Base-by-base conservation (phyloP, 1,140 invertebrate genomes). In the Magallana gigas region DNA sequence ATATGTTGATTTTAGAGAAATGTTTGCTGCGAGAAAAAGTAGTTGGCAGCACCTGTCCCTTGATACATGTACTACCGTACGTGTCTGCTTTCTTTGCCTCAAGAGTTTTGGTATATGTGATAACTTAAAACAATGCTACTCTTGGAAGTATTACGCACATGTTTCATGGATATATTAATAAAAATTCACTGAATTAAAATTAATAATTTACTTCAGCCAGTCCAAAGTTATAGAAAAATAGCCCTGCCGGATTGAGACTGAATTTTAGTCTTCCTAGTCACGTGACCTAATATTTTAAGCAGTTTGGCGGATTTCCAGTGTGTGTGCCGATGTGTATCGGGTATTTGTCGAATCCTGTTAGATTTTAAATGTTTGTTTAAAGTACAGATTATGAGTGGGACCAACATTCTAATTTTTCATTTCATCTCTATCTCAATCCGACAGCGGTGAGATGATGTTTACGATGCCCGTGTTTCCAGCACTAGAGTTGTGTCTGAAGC, bases 341-440 rank as follows among this genome's bases (percentile, higher is more conserved):
- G 68, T 76, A 36, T 76, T 29, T 76, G 68, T 76, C 23, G 68
- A 76, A 76, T 76, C 68, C 68, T 76, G 68, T 76, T 76, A 76
- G 68, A 29, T 76, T 64, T 76, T 76, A 76, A 76, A 76, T 76
- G 68, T 76, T 76, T 76, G 36, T 76, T 76, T 76, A 76, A 76
- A 76, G 68, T 76, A 29, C 68, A 76, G 68, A 76, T 76, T 76
- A 76, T 76, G 23, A 29, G 68, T 76, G 23, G 68, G 68, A 62
- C 60, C 11, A 76, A 12, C 9, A 36, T 76, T 76, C 36, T 76
- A 48, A 76, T 76, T 76, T 48, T 76, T 18, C 23, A 76, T 76
- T 76, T 76, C 68, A 76, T 76, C 68, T 76, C 11, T 76, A 29
- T 23, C 23, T 76, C 23, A 76, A 36, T 76, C 36, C 36, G 68